Percentiles rank a stretch among this genome's conserved stretches.
Evolutionary conservation across 2,113 vertebrate genomes (phyloP).

Genomic region (Macquaria ambigua): DNA sequence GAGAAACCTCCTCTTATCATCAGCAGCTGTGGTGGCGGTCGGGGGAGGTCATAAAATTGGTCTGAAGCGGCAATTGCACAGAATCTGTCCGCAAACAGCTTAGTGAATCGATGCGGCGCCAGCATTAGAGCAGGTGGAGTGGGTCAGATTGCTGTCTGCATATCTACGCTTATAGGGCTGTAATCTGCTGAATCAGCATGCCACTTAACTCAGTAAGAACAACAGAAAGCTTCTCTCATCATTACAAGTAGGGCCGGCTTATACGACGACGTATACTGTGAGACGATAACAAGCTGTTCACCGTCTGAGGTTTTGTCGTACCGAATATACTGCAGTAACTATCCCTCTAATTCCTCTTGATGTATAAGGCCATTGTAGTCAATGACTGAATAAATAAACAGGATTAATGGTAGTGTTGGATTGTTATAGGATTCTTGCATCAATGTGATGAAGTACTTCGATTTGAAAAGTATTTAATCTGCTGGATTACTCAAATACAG

Average conservation of each 20-base stretch:
- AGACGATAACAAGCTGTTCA: neutral
- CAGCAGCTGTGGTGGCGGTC: neutral
- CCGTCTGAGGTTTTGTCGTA: neutral
- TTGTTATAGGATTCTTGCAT: neutral
- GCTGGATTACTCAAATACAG: neutral
- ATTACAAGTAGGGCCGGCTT: neutral
- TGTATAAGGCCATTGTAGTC: neutral
- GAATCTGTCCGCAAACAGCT: constrained; percentile 66
- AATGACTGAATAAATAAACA: neutral
- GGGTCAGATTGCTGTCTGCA: constrained; percentile 53
- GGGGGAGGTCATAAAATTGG: constrained; percentile 54
- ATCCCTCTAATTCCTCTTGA: neutral
- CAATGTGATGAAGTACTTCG: neutral
- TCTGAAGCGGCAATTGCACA: constrained; percentile 53
- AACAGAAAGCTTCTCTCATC: constrained; percentile 1
- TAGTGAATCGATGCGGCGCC: constrained; percentile 56
- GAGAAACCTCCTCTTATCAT: constrained; percentile 44
- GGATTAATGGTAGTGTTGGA: too few relatives aligned
- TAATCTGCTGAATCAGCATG: constrained; percentile 52
- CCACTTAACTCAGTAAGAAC: neutral
- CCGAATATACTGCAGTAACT: neutral
- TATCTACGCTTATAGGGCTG: constrained; percentile 36
- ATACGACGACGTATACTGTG: neutral
- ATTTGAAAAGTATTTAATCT: neutral
- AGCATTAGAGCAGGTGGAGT: constrained; percentile 46